Conservation (phyloP, 2,113 vertebrate species). For the Pseudorhombus dupliciocellatus region DNA sequence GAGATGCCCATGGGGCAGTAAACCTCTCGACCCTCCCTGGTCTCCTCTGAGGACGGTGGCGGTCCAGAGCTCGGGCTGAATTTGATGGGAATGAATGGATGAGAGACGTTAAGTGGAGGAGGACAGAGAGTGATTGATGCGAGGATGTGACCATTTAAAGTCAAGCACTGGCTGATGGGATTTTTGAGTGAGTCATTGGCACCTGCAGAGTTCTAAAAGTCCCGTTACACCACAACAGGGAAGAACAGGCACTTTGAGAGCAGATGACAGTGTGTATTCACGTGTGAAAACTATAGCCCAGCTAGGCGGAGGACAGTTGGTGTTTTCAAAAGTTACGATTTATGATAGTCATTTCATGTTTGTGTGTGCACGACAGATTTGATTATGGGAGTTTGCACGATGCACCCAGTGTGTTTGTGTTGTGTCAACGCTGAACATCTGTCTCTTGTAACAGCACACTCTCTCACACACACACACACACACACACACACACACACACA, state of each 20-base stretch:
- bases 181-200: neutral
- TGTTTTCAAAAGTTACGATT: neutral
- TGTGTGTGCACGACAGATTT: slow-evolving; percentile 5
- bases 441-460: slow-evolving; percentile 5
- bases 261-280: neutral
- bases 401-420: slow-evolving; percentile 12
- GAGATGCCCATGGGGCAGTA: slow-evolving; percentile 25
- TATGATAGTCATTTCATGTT: neutral
- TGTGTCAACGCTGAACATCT: slow-evolving; percentile 34
- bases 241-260: neutral
- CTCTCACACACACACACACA: neutral
- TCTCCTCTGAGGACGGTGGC: neutral
- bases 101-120: neutral
- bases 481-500: neutral
- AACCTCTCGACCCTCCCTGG: slow-evolving; percentile 6
- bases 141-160: slow-evolving; percentile 28
- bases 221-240: neutral
- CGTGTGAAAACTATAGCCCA: neutral
- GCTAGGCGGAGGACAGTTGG: neutral
- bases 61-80: neutral
- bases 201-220: neutral
- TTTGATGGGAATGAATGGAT: neutral
- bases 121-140: slow-evolving; percentile 2
- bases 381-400: slow-evolving; percentile 11
- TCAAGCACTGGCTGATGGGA: neutral